A percentile compares a stretch with the other conserved stretches of the same genome.
phyloP scores from a whole-genome alignment of 2,888 invertebrate genomes.

The Xiphydria camelus region DNA sequence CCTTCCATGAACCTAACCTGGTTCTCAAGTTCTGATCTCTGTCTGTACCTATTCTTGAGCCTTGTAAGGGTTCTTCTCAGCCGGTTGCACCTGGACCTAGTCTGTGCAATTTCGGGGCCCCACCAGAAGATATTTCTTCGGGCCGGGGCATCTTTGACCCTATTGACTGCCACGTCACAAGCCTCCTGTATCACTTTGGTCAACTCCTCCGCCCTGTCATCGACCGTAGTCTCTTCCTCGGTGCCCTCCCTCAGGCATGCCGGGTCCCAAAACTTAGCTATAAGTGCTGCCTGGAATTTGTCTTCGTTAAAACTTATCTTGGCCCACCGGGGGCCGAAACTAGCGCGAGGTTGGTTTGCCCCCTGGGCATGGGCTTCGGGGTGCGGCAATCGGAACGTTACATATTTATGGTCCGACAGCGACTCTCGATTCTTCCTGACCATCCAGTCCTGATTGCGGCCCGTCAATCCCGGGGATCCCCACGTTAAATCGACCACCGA shows the following conservation, averaged over 20 bases:
- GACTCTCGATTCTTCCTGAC: not conserved
- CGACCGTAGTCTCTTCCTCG: too few relatives aligned
- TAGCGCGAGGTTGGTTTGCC: not conserved
- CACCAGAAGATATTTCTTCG: not conserved
- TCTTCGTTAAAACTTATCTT: not conserved
- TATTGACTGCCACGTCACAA: not conserved
- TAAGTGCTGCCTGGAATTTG: not conserved
- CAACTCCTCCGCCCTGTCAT: not conserved
- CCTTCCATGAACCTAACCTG: not conserved
- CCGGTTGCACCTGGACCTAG: not conserved
- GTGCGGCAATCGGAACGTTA: not conserved
- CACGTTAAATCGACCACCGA: not conserved
- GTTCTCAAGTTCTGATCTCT: not conserved
- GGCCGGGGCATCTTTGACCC: not conserved
- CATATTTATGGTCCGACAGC: not conserved
- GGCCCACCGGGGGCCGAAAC: not conserved
- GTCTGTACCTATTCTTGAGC: not conserved
- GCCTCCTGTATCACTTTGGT: not conserved
- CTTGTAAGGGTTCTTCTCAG: not conserved
- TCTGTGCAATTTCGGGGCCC: not conserved
- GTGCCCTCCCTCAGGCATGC: not conserved
- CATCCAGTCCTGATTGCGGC: not conserved
- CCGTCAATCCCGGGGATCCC: not conserved
- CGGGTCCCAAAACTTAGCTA: not conserved
- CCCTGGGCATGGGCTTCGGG: not conserved